Conservation (phyloP, 1,140 invertebrate species). For the Leptinotarsa undecemlineata region DNA sequence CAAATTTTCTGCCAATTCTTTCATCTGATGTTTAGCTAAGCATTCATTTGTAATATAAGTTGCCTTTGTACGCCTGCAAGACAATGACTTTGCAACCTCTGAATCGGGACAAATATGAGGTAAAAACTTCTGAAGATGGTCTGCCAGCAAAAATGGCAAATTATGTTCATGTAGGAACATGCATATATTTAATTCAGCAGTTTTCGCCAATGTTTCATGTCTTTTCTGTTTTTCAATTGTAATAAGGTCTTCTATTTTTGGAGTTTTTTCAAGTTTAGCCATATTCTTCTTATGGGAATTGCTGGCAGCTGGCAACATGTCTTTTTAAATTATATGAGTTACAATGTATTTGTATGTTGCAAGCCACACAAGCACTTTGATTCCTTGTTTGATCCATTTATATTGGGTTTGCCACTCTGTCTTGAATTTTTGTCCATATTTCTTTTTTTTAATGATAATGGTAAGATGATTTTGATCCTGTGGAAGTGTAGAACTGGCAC, state of each 20-base stretch:
- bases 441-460: too few species aligned
- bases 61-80: constrained; percentile 9
- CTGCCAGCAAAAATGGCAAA: constrained; percentile 7
- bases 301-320: too few species aligned
- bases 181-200: constrained; percentile 9
- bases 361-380: too few species aligned
- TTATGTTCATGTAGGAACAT: constrained; percentile 18
- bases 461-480: too few species aligned
- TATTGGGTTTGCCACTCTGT: too few species aligned
- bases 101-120: constrained; percentile 11
- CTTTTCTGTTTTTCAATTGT: background rate
- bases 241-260: background rate
- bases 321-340: too few species aligned
- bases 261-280: background rate
- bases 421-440: too few species aligned
- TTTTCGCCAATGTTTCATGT: background rate
- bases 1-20: background rate
- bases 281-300: background rate
- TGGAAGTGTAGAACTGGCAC: too few species aligned
- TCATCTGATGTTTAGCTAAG: constrained; percentile 1
- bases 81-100: constrained; percentile 8
- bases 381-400: too few species aligned
- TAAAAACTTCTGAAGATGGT: constrained; percentile 10
- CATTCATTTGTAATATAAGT: constrained; percentile 5
- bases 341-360: too few species aligned